phyloP scores from a whole-genome alignment of 2,113 vertebrate species.

The Clupea harengus region DNA sequence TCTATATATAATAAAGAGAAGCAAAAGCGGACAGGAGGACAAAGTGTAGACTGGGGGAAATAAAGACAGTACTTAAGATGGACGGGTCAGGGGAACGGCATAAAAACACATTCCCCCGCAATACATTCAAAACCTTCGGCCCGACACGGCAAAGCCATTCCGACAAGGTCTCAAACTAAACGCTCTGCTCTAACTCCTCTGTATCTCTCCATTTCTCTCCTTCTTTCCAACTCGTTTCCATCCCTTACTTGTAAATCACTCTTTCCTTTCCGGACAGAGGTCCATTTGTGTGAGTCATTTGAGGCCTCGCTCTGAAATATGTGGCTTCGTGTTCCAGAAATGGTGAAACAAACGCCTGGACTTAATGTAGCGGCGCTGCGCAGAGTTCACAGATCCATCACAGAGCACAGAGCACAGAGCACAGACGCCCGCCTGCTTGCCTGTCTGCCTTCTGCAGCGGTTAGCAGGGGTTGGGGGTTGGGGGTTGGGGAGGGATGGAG shows the following conservation, averaged over 20 bases:
- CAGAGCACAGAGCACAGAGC: not conserved
- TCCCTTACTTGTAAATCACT: not conserved
- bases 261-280: not conserved
- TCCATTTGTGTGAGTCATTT: slow-evolving; percentile 7
- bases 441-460: not conserved
- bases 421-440: not conserved
- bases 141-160: slow-evolving; percentile 17
- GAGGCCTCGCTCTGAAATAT: not conserved
- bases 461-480: not conserved
- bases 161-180: not conserved
- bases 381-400: not conserved
- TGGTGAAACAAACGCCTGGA: slow-evolving; percentile 9
- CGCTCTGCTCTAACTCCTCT: not conserved
- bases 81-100: slow-evolving; percentile 14
- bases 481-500: not conserved
- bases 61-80: slow-evolving; percentile 3
- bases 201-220: not conserved
- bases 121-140: slow-evolving; percentile 8
- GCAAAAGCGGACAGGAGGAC: slow-evolving; percentile 1
- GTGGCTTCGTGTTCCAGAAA: not conserved
- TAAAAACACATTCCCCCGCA: slow-evolving; percentile 15
- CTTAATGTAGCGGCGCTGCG: not conserved
- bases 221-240: not conserved
- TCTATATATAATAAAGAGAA: not conserved
- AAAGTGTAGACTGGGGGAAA: not conserved